Conservation (phyloP, 2,113 vertebrate genomes). For the Tamias sibiricus region DNA sequence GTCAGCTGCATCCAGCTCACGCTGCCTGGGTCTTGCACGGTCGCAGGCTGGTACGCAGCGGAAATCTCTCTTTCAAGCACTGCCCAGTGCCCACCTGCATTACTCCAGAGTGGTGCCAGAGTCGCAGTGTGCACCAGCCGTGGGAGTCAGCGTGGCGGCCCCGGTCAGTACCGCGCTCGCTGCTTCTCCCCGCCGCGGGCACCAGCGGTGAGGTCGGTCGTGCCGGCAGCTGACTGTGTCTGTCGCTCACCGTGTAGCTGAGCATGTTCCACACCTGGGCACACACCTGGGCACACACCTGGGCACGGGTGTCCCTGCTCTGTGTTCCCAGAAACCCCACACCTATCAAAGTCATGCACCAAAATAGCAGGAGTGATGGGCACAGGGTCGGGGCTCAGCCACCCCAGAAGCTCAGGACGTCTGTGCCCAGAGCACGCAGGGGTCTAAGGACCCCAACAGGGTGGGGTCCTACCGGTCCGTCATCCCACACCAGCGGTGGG, state of each 20-base stretch:
- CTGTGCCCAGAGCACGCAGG: background rate
- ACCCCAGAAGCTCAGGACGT: background rate
- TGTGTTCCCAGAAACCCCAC: background rate
- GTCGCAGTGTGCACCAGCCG: background rate
- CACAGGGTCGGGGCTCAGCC: background rate
- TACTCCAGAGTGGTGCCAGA: background rate
- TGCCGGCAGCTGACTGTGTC: background rate
- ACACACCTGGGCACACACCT: rapidly evolving
- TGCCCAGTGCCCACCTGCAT: rapidly evolving
- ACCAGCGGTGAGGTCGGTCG: too few relatives aligned
- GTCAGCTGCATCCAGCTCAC: too few relatives aligned
- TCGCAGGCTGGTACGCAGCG: rapidly evolving
- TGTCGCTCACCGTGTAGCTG: rapidly evolving
- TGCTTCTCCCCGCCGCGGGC: background rate
- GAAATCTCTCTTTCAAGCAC: too few relatives aligned
- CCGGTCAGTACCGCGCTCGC: rapidly evolving
- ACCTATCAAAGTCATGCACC: background rate
- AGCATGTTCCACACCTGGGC: background rate
- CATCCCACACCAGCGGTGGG: too few relatives aligned
- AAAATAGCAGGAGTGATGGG: background rate
- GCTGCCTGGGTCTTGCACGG: background rate
- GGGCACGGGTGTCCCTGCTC: rapidly evolving
- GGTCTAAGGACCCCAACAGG: too few relatives aligned
- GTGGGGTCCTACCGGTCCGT: background rate
- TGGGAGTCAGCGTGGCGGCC: too few relatives aligned